Percentiles rank a stretch among this genome's conserved stretches.
Conservation (phyloP, 2,797 vertebrate species). For the Phoebastria nigripes region DNA sequence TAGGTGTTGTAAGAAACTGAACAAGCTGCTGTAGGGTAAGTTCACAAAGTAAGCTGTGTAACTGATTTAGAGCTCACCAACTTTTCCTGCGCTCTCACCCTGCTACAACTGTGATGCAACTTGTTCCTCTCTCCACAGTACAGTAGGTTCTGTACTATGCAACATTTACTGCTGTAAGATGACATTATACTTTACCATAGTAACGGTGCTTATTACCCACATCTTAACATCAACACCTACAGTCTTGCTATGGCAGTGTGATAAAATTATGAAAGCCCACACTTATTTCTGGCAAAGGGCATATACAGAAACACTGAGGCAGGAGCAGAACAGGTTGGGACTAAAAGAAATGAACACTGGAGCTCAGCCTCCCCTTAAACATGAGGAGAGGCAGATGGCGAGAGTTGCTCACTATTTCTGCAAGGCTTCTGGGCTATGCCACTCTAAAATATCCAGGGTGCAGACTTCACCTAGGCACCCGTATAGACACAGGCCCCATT, state of each 20-base stretch:
- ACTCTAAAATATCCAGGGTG: background rate
- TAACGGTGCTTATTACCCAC: background rate
- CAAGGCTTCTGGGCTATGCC: background rate
- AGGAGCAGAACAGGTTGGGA: background rate
- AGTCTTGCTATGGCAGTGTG: background rate
- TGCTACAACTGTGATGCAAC: background rate
- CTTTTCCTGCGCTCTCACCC: background rate
- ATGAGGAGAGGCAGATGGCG: background rate
- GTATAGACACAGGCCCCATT: background rate
- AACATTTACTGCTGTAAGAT: background rate
- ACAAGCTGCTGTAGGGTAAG: background rate
- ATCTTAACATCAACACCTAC: background rate
- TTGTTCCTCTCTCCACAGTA: background rate
- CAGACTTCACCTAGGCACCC: background rate
- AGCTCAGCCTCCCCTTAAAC: background rate
- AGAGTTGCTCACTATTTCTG: background rate
- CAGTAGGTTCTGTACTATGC: background rate
- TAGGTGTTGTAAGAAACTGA: background rate
- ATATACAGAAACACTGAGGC: background rate
- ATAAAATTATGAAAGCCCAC: background rate
- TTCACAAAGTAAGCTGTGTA: background rate
- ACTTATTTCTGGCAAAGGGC: background rate
- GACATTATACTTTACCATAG: background rate
- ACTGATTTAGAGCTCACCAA: background rate
- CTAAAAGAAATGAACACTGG: background rate